These are phyloP conservation scores for Anoplolepis gracilipes DNA, from an alignment of 1,140 invertebrate species.

Conservation along the genomic window DNA sequence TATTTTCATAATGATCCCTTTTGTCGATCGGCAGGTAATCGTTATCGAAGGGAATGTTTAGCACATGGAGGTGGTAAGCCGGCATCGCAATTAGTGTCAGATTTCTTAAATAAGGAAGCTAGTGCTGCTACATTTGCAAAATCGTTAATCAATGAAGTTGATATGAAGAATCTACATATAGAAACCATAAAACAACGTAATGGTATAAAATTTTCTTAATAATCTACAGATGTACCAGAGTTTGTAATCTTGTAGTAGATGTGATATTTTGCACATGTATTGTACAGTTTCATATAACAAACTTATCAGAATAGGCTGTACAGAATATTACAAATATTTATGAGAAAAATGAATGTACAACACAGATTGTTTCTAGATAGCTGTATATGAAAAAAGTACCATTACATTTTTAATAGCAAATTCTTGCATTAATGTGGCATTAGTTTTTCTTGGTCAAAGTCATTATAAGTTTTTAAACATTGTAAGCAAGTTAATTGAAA, in stretches of 20 bases:
- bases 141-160: slow-evolving; percentile 87
- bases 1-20: slow-evolving; percentile 95
- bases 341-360: background rate
- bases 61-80: slow-evolving; percentile 96
- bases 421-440: background rate
- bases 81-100: slow-evolving; percentile 89
- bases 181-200: slow-evolving; percentile 55
- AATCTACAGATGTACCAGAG: no score
- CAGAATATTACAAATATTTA: slow-evolving; percentile 1
- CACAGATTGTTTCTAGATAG: background rate
- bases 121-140: slow-evolving; percentile 87
- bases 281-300: background rate
- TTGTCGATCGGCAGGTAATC: slow-evolving; percentile 90
- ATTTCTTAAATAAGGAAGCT: slow-evolving; percentile 90
- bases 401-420: background rate
- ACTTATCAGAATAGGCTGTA: background rate
- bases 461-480: background rate
- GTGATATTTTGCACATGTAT: background rate
- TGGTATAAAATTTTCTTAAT: slow-evolving; percentile 9
- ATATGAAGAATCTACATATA: slow-evolving; percentile 84
- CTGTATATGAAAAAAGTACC: background rate
- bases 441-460: background rate
- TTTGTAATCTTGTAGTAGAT: background rate
- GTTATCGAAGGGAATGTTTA: slow-evolving; percentile 92
- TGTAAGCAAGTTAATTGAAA: background rate